Evolutionary conservation across 2,113 vertebrate species (phyloP), one percentile per base, ranked within the genome.

Genomic region (Corynorhinus townsendii): DNA sequence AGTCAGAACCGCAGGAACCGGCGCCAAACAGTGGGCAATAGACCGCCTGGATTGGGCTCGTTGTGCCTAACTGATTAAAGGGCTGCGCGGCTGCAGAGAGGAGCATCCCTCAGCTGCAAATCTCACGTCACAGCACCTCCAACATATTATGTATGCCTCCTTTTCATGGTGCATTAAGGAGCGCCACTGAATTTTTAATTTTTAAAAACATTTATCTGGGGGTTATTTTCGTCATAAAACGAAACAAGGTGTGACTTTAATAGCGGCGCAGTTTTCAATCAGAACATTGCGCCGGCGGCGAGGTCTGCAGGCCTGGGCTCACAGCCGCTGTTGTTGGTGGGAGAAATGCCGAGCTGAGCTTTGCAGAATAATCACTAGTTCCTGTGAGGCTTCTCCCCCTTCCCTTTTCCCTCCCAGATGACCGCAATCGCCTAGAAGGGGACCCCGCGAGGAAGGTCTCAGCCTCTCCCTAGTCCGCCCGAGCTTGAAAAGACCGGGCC

Each of bases 261-360:
- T 79, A 82, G 49, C 52, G 86, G 49, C 68, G 62, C 62, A n/a
- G 77, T 90, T 92, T 95, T 92, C 81, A 52, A 28, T 88, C 40
- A 22, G 75, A 96, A 83, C 75, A 30, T 45, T 52, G n/a, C 6
- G 33, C 66, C 2, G 35, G 59, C 80, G 17, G 93, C 75, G 11
- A 81, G 59, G 68, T 96, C 77, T 89, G 82, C 90, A 17, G 90
- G 81, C 95, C 92, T 93, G 79, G 0, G 40, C 2, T 52, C 75
- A 71, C 91, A 6, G 86, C 89, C 11, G 89, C 97, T 97, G 94
- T 97, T 97, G 96, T 96, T 95, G 94, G 62, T 17, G 43, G 26
- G 71, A 88, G 30, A 49, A 85, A 85, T 19, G 59, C n/a, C 1
- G 64, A 68, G 45, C 83, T 52, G 54, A 59, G 38, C 66, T 79